Percentiles rank a stretch among this genome's conserved stretches.
Evolutionary conservation across 2,113 vertebrate species (phyloP).

Genomic region (Myotis davidii): DNA sequence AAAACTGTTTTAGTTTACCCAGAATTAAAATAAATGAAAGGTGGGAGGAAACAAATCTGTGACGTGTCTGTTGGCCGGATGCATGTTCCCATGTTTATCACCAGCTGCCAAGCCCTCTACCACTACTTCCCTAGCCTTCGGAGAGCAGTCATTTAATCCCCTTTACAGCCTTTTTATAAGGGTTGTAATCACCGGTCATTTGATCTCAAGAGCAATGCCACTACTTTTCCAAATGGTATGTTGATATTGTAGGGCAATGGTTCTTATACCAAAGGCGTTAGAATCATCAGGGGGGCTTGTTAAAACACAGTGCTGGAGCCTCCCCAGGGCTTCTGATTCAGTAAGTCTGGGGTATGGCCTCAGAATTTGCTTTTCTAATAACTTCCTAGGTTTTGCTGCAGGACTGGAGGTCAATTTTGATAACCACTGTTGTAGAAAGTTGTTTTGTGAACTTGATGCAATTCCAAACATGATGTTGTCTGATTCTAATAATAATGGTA

Average conservation of each 20-base stretch:
- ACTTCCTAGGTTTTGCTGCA: neutral
- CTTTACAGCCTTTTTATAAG: neutral
- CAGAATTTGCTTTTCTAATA: neutral
- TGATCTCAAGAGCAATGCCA: neutral
- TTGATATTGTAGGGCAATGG: neutral
- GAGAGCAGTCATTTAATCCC: neutral
- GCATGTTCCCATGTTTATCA: neutral
- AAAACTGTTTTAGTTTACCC: neutral
- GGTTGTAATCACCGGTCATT: neutral
- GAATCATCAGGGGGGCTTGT: neutral
- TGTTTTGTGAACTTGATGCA: neutral
- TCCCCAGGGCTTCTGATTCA: neutral
- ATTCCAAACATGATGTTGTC: neutral
- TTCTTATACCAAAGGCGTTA: neutral
- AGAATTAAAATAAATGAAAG: neutral
- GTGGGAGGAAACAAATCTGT: neutral
- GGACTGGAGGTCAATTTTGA: neutral
- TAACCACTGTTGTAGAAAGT: neutral
- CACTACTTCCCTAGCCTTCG: neutral
- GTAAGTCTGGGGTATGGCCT: neutral
- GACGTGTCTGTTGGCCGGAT: neutral
- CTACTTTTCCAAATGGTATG: neutral
- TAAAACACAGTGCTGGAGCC: neutral
- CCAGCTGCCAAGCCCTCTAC: neutral
- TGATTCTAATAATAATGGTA: neutral